Conservation (phyloP, 2,888 invertebrate genomes). For the Acanthosepion esculentum region DNA sequence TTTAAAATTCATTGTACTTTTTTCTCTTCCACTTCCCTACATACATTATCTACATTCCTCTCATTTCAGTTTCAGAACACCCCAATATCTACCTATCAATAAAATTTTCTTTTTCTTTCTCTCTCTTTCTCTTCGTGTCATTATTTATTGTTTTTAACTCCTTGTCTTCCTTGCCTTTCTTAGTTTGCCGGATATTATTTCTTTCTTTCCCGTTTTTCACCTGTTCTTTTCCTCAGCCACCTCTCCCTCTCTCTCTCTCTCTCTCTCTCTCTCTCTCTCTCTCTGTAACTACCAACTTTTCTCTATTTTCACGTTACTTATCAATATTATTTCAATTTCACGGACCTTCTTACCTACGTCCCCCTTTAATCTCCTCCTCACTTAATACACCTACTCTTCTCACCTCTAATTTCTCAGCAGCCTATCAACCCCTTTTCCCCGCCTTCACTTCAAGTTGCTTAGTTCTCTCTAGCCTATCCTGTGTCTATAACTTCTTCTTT, state of each 20-base stretch:
- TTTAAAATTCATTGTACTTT: too few species aligned
- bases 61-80: too few species aligned
- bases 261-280: neutral
- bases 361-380: neutral
- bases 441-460: neutral
- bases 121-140: too few species aligned
- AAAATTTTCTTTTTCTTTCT: too few species aligned
- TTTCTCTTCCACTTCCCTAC: too few species aligned
- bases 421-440: neutral
- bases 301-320: neutral
- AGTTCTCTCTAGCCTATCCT: neutral
- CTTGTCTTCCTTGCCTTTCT: neutral
- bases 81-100: neutral
- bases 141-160: neutral
- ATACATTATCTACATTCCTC: too few species aligned
- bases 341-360: neutral
- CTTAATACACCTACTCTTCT: neutral
- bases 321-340: neutral
- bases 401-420: neutral
- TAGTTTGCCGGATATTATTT: neutral
- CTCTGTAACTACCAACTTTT: neutral
- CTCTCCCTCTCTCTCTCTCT: fast-evolving
- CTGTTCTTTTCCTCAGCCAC: neutral
- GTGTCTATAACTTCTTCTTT: neutral
- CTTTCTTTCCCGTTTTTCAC: neutral